phyloP scores from a whole-genome alignment of 2,797 vertebrate species.

The Jordanella pulchra region DNA sequence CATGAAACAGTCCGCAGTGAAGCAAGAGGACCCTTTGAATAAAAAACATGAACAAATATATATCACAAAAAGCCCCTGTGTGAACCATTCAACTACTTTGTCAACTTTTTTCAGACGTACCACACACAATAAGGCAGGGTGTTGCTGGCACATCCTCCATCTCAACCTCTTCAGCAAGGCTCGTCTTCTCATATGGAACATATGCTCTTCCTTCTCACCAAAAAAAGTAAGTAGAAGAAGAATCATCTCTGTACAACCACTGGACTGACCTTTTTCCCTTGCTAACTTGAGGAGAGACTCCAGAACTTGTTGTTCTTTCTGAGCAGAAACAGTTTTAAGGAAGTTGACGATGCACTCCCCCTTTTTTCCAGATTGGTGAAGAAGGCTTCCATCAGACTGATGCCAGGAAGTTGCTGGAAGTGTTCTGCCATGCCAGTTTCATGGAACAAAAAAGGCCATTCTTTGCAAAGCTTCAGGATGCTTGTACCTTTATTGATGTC shows the following conservation, averaged over 20 bases:
- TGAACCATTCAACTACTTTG: background rate
- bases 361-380: constrained; percentile 31
- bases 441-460: constrained; percentile 42
- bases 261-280: constrained; percentile 1
- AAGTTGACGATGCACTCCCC: constrained; percentile 11
- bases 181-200: constrained; percentile 15
- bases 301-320: constrained; percentile 5
- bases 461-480: constrained; percentile 23
- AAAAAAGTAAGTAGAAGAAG: constrained; percentile 20
- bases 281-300: constrained; percentile 13
- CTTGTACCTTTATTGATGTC: constrained; percentile 42
- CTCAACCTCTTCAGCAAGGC: constrained; percentile 25
- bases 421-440: constrained; percentile 35
- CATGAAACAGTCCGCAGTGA: background rate
- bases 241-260: constrained; percentile 9
- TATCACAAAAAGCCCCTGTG: too few species aligned
- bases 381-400: background rate
- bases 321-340: constrained; percentile 20
- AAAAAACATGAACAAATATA: background rate
- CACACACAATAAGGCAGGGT: constrained; percentile 38
- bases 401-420: constrained; percentile 31
- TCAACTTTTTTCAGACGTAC: constrained; percentile 9
- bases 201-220: constrained; percentile 14
- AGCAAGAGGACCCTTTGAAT: background rate
- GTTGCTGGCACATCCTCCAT: constrained; percentile 21